Base-by-base conservation (phyloP, 1,140 invertebrate species). In the Diabrotica virgifera region DNA sequence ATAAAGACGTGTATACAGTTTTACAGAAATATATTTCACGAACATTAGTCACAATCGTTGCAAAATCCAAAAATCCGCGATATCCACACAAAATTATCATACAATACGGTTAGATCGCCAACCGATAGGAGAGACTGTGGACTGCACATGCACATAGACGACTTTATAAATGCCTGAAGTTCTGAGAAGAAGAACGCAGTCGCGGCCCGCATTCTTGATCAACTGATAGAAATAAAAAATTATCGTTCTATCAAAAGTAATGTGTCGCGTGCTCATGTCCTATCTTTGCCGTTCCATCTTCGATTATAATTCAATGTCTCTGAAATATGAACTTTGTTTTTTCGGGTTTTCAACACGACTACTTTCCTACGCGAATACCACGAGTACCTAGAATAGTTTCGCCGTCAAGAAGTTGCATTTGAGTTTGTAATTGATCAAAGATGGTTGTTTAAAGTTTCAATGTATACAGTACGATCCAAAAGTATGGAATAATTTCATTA, bases 131-230 rank as follows among this genome's bases (percentile, higher is more conserved):
- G 8, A n/a, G n/a, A 10, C 8, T 46, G 24, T 24, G 24, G 5
- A n/a, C 40, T 46, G 40, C 40, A 46, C 40, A 46, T 46, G 24
- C 24, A 46, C 5, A 46, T 46, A 46, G 40, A 46, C 40, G 40
- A 46, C 40, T 46, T 46, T 46, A 46, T 46, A 46, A 46, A 46
- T 46, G 40, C n/a, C 8, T n/a, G 40, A 24, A 24, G 40, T 46
- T 46, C 40, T 46, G 8, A 46, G 40, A 46, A 46, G n/a, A n/a
- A 46, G 40, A 46, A 46, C 40, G 40, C n/a, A 46, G 40, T 6
- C n/a, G 40, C 40, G 40, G n/a, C n/a, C 40, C 40, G 40, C 40
- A 46, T 46, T 46, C 40, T n/a, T n/a, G 40, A 46, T 46, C 40
- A 46, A 46, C 40, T 10, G 40, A 46, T 46, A 46, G 40, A 46